Base-by-base conservation (phyloP, 1,140 invertebrate species). In the Dreissena polymorpha region DNA sequence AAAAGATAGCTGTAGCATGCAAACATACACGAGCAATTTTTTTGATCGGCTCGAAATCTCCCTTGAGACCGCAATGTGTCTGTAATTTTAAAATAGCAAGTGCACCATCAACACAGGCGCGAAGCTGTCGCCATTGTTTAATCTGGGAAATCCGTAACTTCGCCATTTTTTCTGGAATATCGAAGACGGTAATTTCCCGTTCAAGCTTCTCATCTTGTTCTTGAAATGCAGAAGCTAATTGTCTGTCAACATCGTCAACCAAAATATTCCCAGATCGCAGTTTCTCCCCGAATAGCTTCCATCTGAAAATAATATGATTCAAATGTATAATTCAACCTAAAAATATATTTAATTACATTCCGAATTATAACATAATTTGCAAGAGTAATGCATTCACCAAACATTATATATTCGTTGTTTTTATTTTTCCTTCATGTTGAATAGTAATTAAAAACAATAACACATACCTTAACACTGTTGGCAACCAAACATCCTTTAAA, bases 101-200 rank as follows among this genome's bases (percentile, higher is more conserved):
- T 39, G 77, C 77, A 39, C 77, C 68, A 6, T 27, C 63, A n/a
- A 80, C 69, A 72, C 69, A 80, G 0, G 49, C 18, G 63, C 63
- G 53, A n/a, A 80, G 55, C 25, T 72, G 77, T 72, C 77, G 55
- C 49, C 51, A 71, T 21, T 80, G 53, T 49, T 18, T 39, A 13
- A 80, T 29, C 49, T 80, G 77, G n/a, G 70, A 57, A 21, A 80
- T 23, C 27, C 68, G 49, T 16, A 70, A 6, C 5, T 50, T n/a
- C 8, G 64, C 50, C 13, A 23, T 60, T 39, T 50, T 50, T n/a
- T 64, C 25, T 14, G 21, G 27, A 23, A 80, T 51, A 27, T 27
- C 25, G 10, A 80, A 29, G 12, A 21, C 21, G 10, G 16, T 21
- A 21, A 80, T 27, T n/a, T 80, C 77, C 25, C 12, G 18, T 63